Conservation (phyloP, 2,888 invertebrate genomes). For the Schizaphis graminum region DNA sequence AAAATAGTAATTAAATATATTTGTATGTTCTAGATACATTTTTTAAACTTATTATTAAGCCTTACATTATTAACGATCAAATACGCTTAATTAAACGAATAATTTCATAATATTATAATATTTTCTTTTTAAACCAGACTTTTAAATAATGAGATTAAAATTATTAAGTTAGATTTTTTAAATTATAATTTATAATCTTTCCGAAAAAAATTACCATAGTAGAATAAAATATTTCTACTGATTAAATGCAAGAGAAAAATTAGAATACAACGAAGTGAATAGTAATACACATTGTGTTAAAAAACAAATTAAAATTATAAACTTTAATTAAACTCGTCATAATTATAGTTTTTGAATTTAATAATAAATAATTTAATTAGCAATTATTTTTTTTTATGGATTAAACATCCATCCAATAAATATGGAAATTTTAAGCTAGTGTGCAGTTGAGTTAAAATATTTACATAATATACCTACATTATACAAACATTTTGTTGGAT, state of each 20-base stretch:
- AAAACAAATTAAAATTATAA: constrained; percentile 22
- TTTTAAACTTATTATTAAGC: not conserved
- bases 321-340: constrained; percentile 30
- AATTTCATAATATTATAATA: not conserved
- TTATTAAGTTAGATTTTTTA: not conserved
- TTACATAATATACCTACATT: not conserved
- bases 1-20: not conserved
- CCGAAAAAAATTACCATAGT: constrained; percentile 14
- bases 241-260: not conserved
- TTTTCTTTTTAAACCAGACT: not conserved
- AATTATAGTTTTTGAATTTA: not conserved
- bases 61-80: not conserved
- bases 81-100: not conserved
- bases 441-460: not conserved
- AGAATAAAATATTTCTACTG: constrained; percentile 13
- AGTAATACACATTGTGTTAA: not conserved
- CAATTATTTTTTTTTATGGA: constrained; percentile 9
- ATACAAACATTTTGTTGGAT: not conserved
- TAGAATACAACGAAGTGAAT: not conserved
- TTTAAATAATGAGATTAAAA: not conserved
- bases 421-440: constrained; percentile 27
- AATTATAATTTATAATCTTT: not conserved
- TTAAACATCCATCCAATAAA: not conserved
- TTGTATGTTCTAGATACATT: not conserved
- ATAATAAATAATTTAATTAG: constrained; percentile 13